These are phyloP conservation scores for Caracal caracal DNA, from an alignment of 2,113 vertebrate species.

Conservation along the genomic window DNA sequence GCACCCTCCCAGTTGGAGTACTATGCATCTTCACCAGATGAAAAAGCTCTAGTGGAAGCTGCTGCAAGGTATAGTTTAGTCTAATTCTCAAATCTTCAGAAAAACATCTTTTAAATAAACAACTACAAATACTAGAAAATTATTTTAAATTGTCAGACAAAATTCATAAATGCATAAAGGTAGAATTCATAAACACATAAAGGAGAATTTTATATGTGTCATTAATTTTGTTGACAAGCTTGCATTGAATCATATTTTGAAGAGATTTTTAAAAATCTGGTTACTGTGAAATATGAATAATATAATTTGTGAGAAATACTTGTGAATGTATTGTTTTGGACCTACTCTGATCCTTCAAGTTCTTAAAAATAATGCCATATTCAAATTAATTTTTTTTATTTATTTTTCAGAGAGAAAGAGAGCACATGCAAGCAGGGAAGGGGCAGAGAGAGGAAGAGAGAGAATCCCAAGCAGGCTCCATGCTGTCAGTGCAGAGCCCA, in stretches of 20 bases:
- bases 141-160: background rate
- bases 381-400: background rate
- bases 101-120: slow-evolving; percentile 24
- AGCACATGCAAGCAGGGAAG: too few relatives aligned
- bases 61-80: slow-evolving; percentile 91
- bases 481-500: too few relatives aligned
- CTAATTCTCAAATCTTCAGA: background rate
- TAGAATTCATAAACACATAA: background rate
- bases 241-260: background rate
- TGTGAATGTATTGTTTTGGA: background rate
- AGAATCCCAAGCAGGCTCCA: too few relatives aligned
- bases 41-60: slow-evolving; percentile 98
- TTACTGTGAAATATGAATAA: background rate
- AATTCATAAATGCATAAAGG: slow-evolving; percentile 16
- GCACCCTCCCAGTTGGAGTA: slow-evolving; percentile 91
- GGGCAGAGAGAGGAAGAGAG: too few relatives aligned
- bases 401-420: background rate
- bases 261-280: slow-evolving; percentile 12
- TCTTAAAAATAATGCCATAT: slow-evolving; percentile 47
- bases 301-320: slow-evolving; percentile 34
- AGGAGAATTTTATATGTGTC: background rate
- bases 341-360: slow-evolving; percentile 4
- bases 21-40: slow-evolving; percentile 97
- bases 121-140: background rate
- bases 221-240: slow-evolving; percentile 5